These are phyloP conservation scores for Chelonus insularis DNA, from an alignment of 1,140 invertebrate genomes.

Conservation along the genomic window DNA sequence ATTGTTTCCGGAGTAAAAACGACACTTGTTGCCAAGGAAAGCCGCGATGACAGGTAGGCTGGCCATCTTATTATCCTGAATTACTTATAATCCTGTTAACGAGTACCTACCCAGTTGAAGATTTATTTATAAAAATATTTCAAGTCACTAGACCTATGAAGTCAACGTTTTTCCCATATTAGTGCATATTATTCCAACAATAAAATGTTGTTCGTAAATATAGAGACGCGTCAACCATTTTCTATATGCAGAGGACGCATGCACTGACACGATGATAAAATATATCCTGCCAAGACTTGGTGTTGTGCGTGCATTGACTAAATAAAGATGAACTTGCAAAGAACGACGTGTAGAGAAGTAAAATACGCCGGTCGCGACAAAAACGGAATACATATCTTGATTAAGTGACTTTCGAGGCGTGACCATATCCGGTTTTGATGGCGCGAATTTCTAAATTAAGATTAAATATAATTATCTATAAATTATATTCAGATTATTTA, in stretches of 20 bases:
- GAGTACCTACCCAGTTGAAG: constrained; percentile 13
- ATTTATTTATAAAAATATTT: neutral
- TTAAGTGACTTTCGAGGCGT: neutral
- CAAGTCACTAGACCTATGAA: neutral
- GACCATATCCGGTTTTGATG: neutral
- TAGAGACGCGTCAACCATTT: constrained; percentile 30
- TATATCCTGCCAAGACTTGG: neutral
- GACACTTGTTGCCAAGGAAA: constrained; percentile 40
- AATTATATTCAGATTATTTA: too few species aligned
- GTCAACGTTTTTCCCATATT: neutral
- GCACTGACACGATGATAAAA: constrained; percentile 16
- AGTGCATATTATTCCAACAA: constrained; percentile 8
- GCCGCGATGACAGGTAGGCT: constrained; percentile 34
- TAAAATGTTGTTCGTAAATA: constrained; percentile 16
- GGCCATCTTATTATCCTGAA: constrained; percentile 24
- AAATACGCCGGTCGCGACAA: neutral
- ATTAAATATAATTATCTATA: too few species aligned
- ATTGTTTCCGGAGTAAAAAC: constrained; percentile 28
- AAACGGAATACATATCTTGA: neutral
- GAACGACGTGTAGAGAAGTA: neutral
- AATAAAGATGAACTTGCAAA: constrained; percentile 19
- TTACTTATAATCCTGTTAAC: neutral
- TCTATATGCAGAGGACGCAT: constrained; percentile 28
- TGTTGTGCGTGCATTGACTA: constrained; percentile 12
- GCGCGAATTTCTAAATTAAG: neutral